These are phyloP conservation scores for Dolichotis patagonum DNA, from an alignment of 2,113 vertebrate genomes.

Conservation along the genomic window DNA sequence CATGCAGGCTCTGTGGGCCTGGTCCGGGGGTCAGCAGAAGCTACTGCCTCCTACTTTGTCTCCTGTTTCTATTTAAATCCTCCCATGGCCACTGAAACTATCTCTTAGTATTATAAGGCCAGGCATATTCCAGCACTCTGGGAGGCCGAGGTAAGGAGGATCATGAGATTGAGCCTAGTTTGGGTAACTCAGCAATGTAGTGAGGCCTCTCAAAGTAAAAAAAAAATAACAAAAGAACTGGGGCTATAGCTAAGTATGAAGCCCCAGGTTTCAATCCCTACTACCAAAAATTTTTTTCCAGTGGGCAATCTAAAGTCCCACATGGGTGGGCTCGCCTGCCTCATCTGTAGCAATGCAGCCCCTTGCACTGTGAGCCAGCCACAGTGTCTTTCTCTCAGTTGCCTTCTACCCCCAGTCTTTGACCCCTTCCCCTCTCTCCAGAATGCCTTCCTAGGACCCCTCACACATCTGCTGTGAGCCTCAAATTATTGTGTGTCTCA, in stretches of 20 bases:
- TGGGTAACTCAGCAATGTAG: not conserved
- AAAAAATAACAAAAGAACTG: not conserved
- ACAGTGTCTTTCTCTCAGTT: not conserved
- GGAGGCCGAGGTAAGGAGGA: not conserved
- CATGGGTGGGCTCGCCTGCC: not conserved
- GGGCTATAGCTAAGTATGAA: not conserved
- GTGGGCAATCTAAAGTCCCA: not conserved
- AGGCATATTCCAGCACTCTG: not conserved
- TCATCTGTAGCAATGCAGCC: not conserved
- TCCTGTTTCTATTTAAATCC: not conserved
- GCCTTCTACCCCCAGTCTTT: not conserved
- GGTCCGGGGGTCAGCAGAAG: not conserved
- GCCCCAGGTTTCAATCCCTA: not conserved
- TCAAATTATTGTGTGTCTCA: not conserved
- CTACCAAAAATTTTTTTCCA: not conserved
- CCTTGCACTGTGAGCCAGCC: not conserved
- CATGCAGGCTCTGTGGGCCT: rapidly evolving
- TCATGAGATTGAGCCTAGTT: not conserved
- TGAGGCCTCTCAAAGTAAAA: not conserved
- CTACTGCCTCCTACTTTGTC: rapidly evolving
- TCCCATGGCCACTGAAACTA: not conserved
- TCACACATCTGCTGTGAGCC: not conserved
- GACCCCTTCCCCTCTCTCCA: not conserved
- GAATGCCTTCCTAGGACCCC: not conserved
- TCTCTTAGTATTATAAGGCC: not conserved